A percentile compares a stretch with the other conserved stretches of the same genome.
phyloP scores from a whole-genome alignment of 2,888 invertebrate species.

The Thereva unica region DNA sequence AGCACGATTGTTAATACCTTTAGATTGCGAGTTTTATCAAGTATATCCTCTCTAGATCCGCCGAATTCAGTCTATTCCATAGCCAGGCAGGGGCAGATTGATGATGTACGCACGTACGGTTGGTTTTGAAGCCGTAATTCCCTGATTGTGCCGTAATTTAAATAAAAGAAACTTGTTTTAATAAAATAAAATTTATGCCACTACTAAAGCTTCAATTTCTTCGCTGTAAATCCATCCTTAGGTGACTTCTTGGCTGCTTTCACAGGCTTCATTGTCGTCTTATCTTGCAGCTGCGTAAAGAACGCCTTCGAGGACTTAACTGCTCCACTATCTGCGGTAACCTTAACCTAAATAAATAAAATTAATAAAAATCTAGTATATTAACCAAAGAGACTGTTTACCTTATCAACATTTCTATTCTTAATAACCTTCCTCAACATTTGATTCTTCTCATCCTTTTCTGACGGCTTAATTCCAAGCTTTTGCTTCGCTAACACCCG shows the following conservation, averaged over 20 bases:
- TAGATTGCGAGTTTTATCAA: too few species aligned
- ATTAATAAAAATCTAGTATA: conserved; percentile 39
- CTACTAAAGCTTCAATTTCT: conserved; percentile 66
- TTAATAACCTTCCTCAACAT: conserved; percentile 68
- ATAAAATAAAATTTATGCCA: not conserved
- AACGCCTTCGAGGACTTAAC: conserved; percentile 80
- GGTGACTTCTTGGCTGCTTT: conserved; percentile 59
- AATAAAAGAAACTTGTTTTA: too few species aligned
- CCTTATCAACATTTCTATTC: conserved; percentile 67
- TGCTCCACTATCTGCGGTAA: conserved; percentile 57
- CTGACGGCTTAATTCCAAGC: conserved; percentile 60
- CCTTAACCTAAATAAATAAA: conserved; percentile 56
- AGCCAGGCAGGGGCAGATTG: too few species aligned
- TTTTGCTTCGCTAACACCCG: conserved; percentile 59
- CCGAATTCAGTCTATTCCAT: too few species aligned
- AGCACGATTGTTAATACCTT: too few species aligned
- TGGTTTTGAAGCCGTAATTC: too few species aligned
- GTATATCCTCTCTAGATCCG: too few species aligned
- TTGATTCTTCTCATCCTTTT: conserved; percentile 61
- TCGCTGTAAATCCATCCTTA: conserved; percentile 59
- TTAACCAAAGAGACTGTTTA: conserved; percentile 47
- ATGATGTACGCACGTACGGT: too few species aligned
- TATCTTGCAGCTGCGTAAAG: conserved; percentile 84
- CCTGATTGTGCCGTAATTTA: too few species aligned
- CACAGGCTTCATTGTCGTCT: conserved; percentile 60